Evolutionary conservation across 2,113 vertebrate species (phyloP).

Genomic region (Nestor notabilis): DNA sequence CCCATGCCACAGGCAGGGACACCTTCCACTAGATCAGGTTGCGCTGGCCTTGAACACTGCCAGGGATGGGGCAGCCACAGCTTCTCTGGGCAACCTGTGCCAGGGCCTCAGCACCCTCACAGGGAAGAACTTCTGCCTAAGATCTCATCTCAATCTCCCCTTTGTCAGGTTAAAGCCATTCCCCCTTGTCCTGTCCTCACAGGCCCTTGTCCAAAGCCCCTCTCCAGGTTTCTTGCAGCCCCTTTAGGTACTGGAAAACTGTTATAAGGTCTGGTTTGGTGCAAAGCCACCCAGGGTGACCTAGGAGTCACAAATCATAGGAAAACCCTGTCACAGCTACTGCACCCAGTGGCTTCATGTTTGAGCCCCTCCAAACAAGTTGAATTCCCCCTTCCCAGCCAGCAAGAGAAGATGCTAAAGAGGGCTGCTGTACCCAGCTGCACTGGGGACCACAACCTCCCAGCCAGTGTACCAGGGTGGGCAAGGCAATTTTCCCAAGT

Average conservation of each 20-base stretch:
- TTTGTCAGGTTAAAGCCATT: not conserved
- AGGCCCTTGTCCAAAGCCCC: too few species aligned
- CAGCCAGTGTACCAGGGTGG: rapidly evolving
- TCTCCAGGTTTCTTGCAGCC: too few species aligned
- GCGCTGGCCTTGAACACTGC: too few species aligned
- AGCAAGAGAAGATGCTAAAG: not conserved
- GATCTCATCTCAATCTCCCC: too few species aligned
- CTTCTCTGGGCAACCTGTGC: too few species aligned
- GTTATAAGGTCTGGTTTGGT: too few species aligned
- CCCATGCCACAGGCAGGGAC: not conserved
- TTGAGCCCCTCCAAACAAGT: not conserved
- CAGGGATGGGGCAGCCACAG: too few species aligned
- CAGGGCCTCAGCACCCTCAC: too few species aligned
- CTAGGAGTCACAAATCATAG: rapidly evolving
- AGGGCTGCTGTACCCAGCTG: not conserved
- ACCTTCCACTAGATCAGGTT: too few species aligned
- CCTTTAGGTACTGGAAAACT: too few species aligned
- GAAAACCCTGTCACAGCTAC: not conserved
- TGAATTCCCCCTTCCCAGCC: rapidly evolving
- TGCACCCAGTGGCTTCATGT: rapidly evolving
- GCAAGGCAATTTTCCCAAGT: not conserved
- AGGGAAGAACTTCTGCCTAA: too few species aligned
- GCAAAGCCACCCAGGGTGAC: not conserved
- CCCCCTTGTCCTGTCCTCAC: not conserved
- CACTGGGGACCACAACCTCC: not conserved